phyloP scores from a whole-genome alignment of 1,140 invertebrate genomes.

The Panagrolaimus sp. region DNA sequence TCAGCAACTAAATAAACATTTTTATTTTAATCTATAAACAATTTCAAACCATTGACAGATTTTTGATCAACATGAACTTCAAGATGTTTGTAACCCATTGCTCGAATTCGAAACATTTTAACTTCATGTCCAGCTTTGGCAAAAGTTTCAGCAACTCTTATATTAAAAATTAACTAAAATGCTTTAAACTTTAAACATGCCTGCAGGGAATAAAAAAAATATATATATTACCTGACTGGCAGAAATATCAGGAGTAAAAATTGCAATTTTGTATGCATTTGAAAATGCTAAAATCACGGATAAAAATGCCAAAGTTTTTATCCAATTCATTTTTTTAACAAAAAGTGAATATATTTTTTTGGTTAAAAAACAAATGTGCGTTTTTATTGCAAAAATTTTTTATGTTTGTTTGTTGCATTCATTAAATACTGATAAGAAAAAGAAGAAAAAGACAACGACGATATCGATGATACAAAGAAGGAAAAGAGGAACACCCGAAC shows the following conservation, averaged over 20 bases:
- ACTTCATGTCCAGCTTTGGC: slow-evolving; percentile 1
- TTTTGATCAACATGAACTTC: slow-evolving; percentile 9
- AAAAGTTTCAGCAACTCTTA: slow-evolving; percentile 8
- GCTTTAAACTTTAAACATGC: background rate
- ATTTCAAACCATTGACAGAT: background rate
- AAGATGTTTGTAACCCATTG: slow-evolving; percentile 5
- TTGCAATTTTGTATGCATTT: slow-evolving; percentile 22
- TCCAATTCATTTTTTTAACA: background rate
- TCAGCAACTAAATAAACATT: background rate
- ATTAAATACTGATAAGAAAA: too few species aligned
- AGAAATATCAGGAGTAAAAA: slow-evolving; percentile 22
- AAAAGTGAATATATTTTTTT: too few species aligned
- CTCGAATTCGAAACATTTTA: slow-evolving; percentile 3
- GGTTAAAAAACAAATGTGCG: too few species aligned
- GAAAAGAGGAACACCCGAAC: too few species aligned
- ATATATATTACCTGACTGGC: slow-evolving; percentile 18
- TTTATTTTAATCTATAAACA: background rate
- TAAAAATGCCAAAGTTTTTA: background rate
- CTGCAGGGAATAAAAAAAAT: background rate
- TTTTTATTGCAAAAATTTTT: too few species aligned
- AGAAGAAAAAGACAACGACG: too few species aligned
- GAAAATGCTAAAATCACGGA: background rate
- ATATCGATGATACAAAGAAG: too few species aligned
- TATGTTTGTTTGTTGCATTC: too few species aligned
- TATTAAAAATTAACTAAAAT: slow-evolving; percentile 14